Evolutionary conservation across 2,797 vertebrate species (phyloP), one percentile per base, ranked within the genome.

Genomic region (Chromobotia macracanthus): DNA sequence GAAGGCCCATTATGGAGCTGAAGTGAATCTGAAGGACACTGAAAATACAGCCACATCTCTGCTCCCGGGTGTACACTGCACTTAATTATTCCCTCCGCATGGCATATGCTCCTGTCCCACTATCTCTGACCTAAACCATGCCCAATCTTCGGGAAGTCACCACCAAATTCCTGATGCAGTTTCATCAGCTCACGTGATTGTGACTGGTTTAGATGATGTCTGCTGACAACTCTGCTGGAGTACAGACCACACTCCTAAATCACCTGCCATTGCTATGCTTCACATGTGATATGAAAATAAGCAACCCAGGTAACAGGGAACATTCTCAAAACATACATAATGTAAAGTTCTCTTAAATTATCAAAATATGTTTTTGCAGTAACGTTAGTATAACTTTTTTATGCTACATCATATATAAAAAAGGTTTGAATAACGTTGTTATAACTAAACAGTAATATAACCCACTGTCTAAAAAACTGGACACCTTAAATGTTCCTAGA

Each of bases 51-150:
- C 51, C 35, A 67, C 44, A 78, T 78, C 51, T 44, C 4, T 5
- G 31, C 68, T 82, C 77, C 77, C 9, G 51, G 21, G 77, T 61
- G 63, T 63, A 69, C 41, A 70, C 69, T 69, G 63, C 46, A 51
- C 48, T 80, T 82, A 84, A 86, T 85, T 82, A 84, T 67, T 79
- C 77, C 68, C 75, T 67, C 65, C 44, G 25, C 64, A 80, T 72
- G 23, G 53, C 64, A 79, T 81, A 84, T 75, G 78, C 41, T 60
- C 21, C 53, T 74, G 80, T 79, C 74, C 82, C 80, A 78, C 80
- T 70, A 48, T 67, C 31, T 19, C 60, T 83, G 79, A 81, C 76
- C 70, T 19, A 71, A 69, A 77, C 72, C 51, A 63, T 28, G 51
- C 25, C 46, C 16, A 56, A 75, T 73, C 77, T 72, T 72, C 28